Base-by-base conservation (phyloP, 2,888 invertebrate species). In the Drosophila neotestacea region DNA sequence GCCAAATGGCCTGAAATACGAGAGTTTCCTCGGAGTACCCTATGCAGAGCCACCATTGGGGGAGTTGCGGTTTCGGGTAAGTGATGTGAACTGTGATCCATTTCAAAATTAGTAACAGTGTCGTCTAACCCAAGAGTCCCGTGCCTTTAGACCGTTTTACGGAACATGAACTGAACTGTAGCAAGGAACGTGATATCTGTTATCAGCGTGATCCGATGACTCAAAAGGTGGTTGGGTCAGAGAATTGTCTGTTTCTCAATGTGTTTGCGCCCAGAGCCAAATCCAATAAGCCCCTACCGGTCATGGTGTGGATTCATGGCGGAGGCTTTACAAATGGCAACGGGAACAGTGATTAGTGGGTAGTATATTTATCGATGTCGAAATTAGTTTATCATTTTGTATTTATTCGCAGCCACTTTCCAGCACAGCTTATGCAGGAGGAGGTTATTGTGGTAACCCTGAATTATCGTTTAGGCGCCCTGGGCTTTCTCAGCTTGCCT, bases 1-100 rank as follows among this genome's bases (percentile, higher is more conserved):
- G 41, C 84, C 90, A 0, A 93, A 92, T 78, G 92, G 93, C 6
- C 80, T 91, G 48, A 63, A 91, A 39, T 94, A 93, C 80, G 93
- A 91, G 72, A 92, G 92, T 28, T 94, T 94, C 77, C 93, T 93
- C 72, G 93, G 94, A 2, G 93, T 94, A 50, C 94, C 94, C 0
- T 94, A 94, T 79, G 94, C 94, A 1, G 93, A 93, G 64, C 94
- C 94, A 27, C 94, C 94, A 13, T 51, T 94, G 30, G 94, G 92
- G 1, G 78, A 90, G 4, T 73, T 93, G 4, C 81, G 93, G 48
- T 93, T 92, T 63, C 85, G 89, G 77, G 93, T 93, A 85, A 79
- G 74, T 51, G 1, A 10, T 10, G 6, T 30, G 1, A 4, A 22
- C 9, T 28, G 10, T 4, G 0, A 32, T 13, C 1, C n/a, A 9